Conservation (phyloP, 2,888 invertebrate genomes). For the Agrotis exclamationis region DNA sequence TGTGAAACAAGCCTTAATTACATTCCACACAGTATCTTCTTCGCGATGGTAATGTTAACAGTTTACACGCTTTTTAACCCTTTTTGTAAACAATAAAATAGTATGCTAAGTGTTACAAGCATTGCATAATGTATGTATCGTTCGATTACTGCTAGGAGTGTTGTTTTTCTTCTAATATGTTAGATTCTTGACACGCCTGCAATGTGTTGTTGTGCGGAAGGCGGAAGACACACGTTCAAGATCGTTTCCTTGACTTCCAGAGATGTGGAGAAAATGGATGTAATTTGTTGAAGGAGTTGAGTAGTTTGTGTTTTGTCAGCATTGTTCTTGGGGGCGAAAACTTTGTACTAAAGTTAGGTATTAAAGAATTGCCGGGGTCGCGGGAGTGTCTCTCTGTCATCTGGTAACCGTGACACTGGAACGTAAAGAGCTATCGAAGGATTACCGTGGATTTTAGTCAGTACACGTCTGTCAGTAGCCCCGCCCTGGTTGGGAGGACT, state of each 20-base stretch:
- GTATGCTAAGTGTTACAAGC: conserved; percentile 27
- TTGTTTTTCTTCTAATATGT: conserved; percentile 19
- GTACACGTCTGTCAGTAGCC: no score
- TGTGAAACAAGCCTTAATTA: not conserved
- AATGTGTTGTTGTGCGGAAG: conserved; percentile 35
- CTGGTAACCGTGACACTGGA: no score
- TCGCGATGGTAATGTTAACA: conserved; percentile 10
- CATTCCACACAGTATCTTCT: conserved; percentile 12
- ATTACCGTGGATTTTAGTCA: no score
- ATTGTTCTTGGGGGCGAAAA: no score
- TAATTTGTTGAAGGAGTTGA: no score
- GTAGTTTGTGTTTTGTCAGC: no score
- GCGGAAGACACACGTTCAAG: conserved; percentile 46
- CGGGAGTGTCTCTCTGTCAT: no score
- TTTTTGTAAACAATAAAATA: conserved; percentile 18
- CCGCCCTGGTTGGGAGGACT: no score
- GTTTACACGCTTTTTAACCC: conserved; percentile 48
- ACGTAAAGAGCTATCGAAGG: no score
- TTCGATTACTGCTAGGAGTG: conserved; percentile 1
- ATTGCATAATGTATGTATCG: conserved; percentile 33
- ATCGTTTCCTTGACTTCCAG: conserved; percentile 20
- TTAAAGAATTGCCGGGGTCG: no score
- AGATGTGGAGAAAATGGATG: conserved; percentile 28
- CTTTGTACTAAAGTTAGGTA: no score
- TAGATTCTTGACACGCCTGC: conserved; percentile 47